Evolutionary conservation across 2,888 invertebrate species (phyloP).

Genomic region (Drosophila pegasa): DNA sequence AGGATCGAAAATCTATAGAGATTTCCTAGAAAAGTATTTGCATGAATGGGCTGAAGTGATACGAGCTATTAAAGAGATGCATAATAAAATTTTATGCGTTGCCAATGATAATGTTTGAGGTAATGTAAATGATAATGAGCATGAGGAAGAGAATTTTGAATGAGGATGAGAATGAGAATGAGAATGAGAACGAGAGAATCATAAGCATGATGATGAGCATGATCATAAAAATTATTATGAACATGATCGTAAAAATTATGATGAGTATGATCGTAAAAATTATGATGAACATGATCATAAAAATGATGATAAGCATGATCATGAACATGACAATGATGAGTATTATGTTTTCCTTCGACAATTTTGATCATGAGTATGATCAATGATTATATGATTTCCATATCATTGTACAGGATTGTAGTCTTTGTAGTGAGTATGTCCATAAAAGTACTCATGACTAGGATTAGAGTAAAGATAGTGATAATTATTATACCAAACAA

Average conservation of each 20-base stretch:
- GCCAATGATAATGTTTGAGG: not conserved
- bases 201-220: too few species aligned
- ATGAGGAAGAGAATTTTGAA: too few species aligned
- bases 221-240: too few species aligned
- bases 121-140: not conserved
- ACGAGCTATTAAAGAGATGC: not conserved
- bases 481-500: too few species aligned
- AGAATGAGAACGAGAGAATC: too few species aligned
- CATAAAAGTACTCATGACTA: not conserved
- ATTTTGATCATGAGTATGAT: not conserved
- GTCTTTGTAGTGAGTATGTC: too few species aligned
- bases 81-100: not conserved
- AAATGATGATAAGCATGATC: too few species aligned
- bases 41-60: not conserved
- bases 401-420: not conserved
- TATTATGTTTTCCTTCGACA: too few species aligned
- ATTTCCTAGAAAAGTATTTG: not conserved
- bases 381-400: not conserved
- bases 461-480: not conserved
- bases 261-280: too few species aligned
- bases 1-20: not conserved
- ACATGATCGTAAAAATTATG: too few species aligned
- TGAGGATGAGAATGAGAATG: too few species aligned
- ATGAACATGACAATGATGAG: not conserved
- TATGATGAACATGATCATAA: too few species aligned